Evolutionary conservation across 2,888 invertebrate genomes (phyloP).

Genomic region (Vanessa cardui): DNA sequence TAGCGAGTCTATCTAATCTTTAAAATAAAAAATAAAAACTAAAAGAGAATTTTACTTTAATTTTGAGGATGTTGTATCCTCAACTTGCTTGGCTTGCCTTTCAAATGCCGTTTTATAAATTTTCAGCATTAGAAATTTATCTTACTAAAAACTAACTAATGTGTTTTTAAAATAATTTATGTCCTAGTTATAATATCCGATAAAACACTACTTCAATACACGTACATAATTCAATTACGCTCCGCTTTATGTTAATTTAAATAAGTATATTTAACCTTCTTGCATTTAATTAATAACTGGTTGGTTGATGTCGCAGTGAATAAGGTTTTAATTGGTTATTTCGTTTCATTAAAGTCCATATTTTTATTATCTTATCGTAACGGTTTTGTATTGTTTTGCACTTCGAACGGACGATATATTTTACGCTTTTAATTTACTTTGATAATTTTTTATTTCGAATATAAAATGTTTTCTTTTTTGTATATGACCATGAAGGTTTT

Average conservation of each 20-base stretch:
- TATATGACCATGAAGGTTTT: not conserved
- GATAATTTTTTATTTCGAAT: not conserved
- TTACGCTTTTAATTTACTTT: slow-evolving; percentile 27
- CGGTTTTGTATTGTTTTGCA: slow-evolving; percentile 22
- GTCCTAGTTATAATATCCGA: not conserved
- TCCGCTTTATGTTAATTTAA: not conserved
- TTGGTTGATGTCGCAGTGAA: slow-evolving; percentile 24
- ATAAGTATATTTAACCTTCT: slow-evolving; percentile 1
- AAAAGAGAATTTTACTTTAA: too few species aligned
- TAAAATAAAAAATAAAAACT: too few species aligned
- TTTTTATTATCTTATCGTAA: slow-evolving; percentile 34
- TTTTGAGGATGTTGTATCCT: too few species aligned
- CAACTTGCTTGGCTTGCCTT: too few species aligned
- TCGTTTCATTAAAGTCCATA: slow-evolving; percentile 25
- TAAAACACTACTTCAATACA: not conserved
- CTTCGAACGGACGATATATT: slow-evolving; percentile 18
- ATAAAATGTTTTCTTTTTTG: not conserved
- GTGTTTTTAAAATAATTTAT: too few species aligned
- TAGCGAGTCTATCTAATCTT: too few species aligned
- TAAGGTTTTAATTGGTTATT: slow-evolving; percentile 24
- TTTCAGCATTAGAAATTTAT: too few species aligned
- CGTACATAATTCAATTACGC: not conserved
- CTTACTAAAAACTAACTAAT: too few species aligned
- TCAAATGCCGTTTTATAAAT: too few species aligned
- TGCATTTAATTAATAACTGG: slow-evolving; percentile 17